Evolutionary conservation across 2,888 invertebrate genomes (phyloP), one percentile per base, ranked within the genome.

Genomic region (Synergus itoensis): DNA sequence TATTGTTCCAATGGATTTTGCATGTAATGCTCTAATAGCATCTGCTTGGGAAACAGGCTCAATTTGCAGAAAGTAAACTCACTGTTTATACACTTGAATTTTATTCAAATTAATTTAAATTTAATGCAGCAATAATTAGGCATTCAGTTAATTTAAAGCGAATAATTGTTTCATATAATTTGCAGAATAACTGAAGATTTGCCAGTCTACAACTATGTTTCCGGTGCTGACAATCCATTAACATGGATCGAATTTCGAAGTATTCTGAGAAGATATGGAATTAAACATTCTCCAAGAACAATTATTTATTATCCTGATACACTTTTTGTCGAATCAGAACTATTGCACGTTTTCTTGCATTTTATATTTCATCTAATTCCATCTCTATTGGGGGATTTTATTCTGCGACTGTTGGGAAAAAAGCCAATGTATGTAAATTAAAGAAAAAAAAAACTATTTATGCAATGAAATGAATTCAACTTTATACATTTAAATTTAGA

Each of bases 161-260:
- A 28, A 28, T 28, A 28, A 28, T 28, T 28, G 28, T 28, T 28
- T 28, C 3, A 28, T 28, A 28, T 3, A 28, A 28, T 28, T 28
- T 28, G 8, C 21, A 69, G 67, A 28, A 45, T 21, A 45, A 43
- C 18, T 12, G 28, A 21, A 16, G 21, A 21, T 45, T 21, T 69
- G 21, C 67, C 1, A 7, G 67, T 69, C 8, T 69, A 45, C 45
- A 69, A 69, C 5, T 69, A 69, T 8, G 67, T 69, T 69, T 67
- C 67, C 8, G 96, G 97, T 0, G 93, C 94, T 1, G 94, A 96
- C 83, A 97, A 98, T 89, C 95, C 95, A 1, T 92, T 98, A 60
- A 95, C 95, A 0, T 99, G 98, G 98, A 94, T 93, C 0, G 93
- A 95, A 76, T 96, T 96, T 86, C 91, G 92, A 87, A 18, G 16